Evolutionary conservation across 2,113 vertebrate species (phyloP), one percentile per base, ranked within the genome.

Genomic region (Platichthys flesus): DNA sequence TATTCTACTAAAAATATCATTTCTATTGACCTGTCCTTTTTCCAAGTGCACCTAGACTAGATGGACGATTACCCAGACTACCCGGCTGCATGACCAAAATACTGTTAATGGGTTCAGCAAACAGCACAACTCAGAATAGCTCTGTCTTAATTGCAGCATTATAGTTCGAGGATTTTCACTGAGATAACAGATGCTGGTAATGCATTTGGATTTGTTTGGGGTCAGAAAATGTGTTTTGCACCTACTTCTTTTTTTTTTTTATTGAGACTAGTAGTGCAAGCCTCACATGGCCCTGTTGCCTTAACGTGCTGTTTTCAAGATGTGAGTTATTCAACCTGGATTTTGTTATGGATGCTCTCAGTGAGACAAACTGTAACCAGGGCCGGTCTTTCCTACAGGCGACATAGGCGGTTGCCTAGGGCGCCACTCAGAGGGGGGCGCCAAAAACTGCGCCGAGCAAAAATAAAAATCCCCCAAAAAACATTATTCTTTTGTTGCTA

Each of bases 91-190:
- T 54, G 77, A 81, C 63, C 67, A 76, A 54, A 85, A 78, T 40
- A 31, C 64, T 73, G 57, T 42, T 83, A 83, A 88, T 85, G 82
- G 81, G 23, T 85, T 74, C 65, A 64, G 31, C 55, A 45, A 74
- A 67, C 62, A 60, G 81, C 49, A 18, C 62, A 75, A 65, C 57
- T 52, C 49, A 55, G 69, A 78, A 51, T 21, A 75, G 66, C 6
- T 16, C 66, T 62, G 69, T 73, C 52, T 77, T 84, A 90, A 88
- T 82, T 70, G 81, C 79, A 47, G 75, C 68, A 79, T 83, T 83
- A 82, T 49, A 79, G 78, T 64, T 67, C 71, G 73, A 87, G 81
- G 78, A 78, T 84, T 85, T 85, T 67, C 71, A 74, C 63, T 37
- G 15, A 61, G 69, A 73, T 77, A 85, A 81, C 69, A 88, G 82